These are phyloP conservation scores for Rhagoletis zephyria DNA, from an alignment of 1,140 invertebrate species.

Conservation along the genomic window DNA sequence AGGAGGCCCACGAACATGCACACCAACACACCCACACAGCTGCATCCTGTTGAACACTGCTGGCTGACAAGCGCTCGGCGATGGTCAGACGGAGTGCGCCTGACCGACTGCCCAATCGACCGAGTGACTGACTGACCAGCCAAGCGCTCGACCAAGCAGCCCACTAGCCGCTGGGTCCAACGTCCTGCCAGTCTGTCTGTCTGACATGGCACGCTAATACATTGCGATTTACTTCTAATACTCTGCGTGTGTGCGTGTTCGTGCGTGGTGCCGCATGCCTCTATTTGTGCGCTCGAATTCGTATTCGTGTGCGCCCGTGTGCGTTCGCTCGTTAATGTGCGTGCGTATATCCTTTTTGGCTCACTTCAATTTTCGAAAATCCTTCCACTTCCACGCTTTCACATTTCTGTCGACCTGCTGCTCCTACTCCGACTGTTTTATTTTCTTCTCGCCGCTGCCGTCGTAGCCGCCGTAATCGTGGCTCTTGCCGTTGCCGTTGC, in stretches of 20 bases:
- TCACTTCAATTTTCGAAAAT: constrained; percentile 6
- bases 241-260: not conserved
- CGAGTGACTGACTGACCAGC: not conserved
- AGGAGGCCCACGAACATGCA: not conserved
- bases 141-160: not conserved
- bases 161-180: not conserved
- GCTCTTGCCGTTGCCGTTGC: not conserved
- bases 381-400: not conserved
- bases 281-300: not conserved
- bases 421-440: constrained; percentile 7
- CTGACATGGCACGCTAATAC: not conserved
- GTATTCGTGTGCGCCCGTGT: not conserved
- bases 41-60: constrained; percentile 31
- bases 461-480: not conserved
- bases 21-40: not conserved
- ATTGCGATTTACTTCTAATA: not conserved
- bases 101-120: not conserved
- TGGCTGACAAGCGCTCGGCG: not conserved
- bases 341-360: not conserved
- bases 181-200: constrained; percentile 37
- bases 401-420: constrained; percentile 9
- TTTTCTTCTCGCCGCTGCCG: not conserved
- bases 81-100: not conserved
- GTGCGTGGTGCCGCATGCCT: constrained; percentile 30
- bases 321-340: not conserved